A percentile compares a stretch with the other conserved stretches of the same genome.
phyloP scores from a whole-genome alignment of 2,113 vertebrate genomes.

The Microcebus tavaratra region DNA sequence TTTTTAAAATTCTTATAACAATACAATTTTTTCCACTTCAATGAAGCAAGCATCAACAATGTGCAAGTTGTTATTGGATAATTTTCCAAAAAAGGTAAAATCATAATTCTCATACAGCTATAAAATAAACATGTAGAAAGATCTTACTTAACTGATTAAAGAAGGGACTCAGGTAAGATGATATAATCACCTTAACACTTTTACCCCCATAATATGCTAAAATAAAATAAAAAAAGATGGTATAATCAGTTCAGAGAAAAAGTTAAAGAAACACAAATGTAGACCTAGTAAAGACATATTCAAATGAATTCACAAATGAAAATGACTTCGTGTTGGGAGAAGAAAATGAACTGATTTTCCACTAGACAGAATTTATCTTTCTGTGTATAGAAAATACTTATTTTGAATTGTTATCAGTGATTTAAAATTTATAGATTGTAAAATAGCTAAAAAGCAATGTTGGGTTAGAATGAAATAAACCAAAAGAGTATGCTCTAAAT shows the following conservation, averaged over 20 bases:
- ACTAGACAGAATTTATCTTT: not conserved
- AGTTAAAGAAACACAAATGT: not conserved
- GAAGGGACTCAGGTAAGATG: not conserved
- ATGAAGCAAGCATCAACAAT: not conserved
- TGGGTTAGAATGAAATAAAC: not conserved
- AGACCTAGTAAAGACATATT: not conserved
- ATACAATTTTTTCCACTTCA: not conserved
- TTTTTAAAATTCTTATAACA: not conserved
- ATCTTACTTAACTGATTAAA: not conserved
- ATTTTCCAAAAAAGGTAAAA: not conserved
- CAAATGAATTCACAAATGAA: not conserved
- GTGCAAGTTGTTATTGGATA: not conserved
- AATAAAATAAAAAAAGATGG: no score
- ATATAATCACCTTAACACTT: no score
- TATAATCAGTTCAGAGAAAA: slow-evolving; percentile 30
- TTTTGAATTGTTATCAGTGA: not conserved
- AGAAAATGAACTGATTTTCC: not conserved
- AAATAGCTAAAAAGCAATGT: not conserved
- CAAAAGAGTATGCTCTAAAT: not conserved
- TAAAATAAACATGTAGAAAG: not conserved
- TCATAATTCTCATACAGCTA: not conserved
- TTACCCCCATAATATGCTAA: no score
- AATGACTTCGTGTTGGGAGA: not conserved
- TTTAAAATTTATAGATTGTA: not conserved
- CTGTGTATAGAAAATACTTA: not conserved